These are phyloP conservation scores for Lithophane leautieri DNA, from an alignment of 2,888 invertebrate genomes.

Conservation along the genomic window DNA sequence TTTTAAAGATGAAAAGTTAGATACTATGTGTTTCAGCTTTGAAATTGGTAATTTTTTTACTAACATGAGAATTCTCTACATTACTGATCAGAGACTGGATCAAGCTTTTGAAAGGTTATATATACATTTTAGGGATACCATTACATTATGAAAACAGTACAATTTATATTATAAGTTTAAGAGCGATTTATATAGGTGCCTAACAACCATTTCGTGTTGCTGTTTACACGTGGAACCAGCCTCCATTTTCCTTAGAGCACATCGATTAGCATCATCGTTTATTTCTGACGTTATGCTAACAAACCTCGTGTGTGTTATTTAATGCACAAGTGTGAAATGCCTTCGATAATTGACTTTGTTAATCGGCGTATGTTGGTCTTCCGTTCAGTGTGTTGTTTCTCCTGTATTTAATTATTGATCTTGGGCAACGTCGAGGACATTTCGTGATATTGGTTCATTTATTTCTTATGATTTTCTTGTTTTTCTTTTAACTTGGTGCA, in stretches of 20 bases:
- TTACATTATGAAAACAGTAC: background rate
- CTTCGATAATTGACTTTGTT: conserved; percentile 41
- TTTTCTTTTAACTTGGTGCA: background rate
- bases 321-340: conserved; percentile 47
- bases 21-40: too few species aligned
- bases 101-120: background rate
- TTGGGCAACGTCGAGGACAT: background rate
- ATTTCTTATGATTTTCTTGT: background rate
- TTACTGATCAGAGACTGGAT: background rate
- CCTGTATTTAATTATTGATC: conserved; percentile 1
- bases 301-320: conserved; percentile 18
- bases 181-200: background rate
- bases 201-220: background rate
- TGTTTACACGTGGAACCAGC: conserved; percentile 22
- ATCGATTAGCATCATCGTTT: conserved; percentile 26
- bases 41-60: background rate
- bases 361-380: conserved; percentile 34
- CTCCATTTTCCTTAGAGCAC: conserved; percentile 15
- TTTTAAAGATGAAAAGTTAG: too few species aligned
- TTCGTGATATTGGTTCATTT: background rate
- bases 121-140: background rate
- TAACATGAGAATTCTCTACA: background rate
- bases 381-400: conserved; percentile 17
- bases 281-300: conserved; percentile 21
- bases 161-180: background rate